Base-by-base conservation (phyloP, 2,113 vertebrate genomes). In the Nematolebias whitei region DNA sequence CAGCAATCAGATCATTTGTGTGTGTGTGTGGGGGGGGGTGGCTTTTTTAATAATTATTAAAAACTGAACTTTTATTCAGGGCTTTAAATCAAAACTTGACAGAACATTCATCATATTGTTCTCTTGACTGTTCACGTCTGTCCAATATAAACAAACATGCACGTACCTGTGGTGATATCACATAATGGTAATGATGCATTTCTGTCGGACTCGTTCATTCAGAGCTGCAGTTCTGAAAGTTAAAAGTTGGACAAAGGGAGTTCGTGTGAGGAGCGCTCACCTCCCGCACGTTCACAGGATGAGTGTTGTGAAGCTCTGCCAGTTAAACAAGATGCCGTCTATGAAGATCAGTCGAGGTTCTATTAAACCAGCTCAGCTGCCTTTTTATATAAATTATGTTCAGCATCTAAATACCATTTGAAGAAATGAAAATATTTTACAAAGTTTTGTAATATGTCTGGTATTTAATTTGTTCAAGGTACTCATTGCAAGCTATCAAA, bases 281-380 rank as follows among this genome's bases (percentile, higher is more conserved):
- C 47, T 20, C 63, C 62, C 45, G 50, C 56, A 15, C 19, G 14
- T 50, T 77, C 56, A 56, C 56, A 13, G 23, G 32, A 70, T 78
- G 15, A 63, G 32, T 49, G 15, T 20, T 35, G 35, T 20, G 4
- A 24, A 40, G 20, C 20, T 26, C 23, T 12, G 1, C 15, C 12
- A 29, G 49, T 23, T 43, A 50, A 12, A 26, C 47, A 18, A n/a
- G 16, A 44, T n/a, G 18, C 16, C 9, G n/a, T 18, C 6, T 16
- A 44, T 35, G 32, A 35, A 35, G 10, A 10, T n/a, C 5, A n/a
- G n/a, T n/a, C n/a, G n/a, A n/a, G n/a, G n/a, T n/a, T n/a, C n/a
- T n/a, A n/a, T n/a, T n/a, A n/a, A n/a, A n/a, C n/a, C n/a, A n/a
- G n/a, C n/a, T 35, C 32, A 35, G 32, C 5, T 35, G 5, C 10